These are phyloP conservation scores for Cryptops parisi DNA, from an alignment of 2,888 invertebrate genomes.

Conservation along the genomic window DNA sequence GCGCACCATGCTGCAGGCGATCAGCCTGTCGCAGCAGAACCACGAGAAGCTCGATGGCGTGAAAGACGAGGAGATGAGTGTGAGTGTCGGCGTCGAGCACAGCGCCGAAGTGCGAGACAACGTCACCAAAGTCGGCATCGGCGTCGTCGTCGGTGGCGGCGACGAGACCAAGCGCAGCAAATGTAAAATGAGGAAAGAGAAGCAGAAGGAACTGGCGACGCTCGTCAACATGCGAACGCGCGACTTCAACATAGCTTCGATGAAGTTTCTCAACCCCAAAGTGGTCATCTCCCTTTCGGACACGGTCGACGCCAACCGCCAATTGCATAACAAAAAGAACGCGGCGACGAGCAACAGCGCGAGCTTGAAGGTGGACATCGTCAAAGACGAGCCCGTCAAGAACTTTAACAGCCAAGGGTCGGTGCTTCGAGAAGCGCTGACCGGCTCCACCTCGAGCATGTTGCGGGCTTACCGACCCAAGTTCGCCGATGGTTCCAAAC, in stretches of 20 bases:
- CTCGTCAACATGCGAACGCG: background rate
- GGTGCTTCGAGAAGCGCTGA: too few relatives aligned
- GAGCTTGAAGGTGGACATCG: too few relatives aligned
- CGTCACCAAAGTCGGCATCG: background rate
- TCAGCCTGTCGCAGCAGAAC: background rate
- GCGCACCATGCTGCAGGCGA: background rate
- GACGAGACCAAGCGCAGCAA: background rate
- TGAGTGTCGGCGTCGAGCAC: background rate
- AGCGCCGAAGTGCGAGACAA: background rate
- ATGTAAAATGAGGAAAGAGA: background rate
- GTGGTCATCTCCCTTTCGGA: constrained; percentile 7
- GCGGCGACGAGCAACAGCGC: too few relatives aligned
- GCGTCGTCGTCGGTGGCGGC: background rate
- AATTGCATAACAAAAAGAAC: too few relatives aligned
- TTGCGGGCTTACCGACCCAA: too few relatives aligned
- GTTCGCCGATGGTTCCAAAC: too few relatives aligned
- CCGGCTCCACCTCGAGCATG: too few relatives aligned
- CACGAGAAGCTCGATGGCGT: background rate
- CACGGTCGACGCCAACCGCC: background rate
- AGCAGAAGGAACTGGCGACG: background rate
- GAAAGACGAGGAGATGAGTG: background rate
- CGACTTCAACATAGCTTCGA: background rate
- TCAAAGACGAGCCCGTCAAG: too few relatives aligned
- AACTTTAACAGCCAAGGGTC: too few relatives aligned
- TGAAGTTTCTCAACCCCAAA: background rate